Percentiles rank a stretch among this genome's conserved stretches.
These are phyloP conservation scores for Oxyteleia sp. DNA, from an alignment of 2,888 invertebrate species.

Conservation along the genomic window DNA sequence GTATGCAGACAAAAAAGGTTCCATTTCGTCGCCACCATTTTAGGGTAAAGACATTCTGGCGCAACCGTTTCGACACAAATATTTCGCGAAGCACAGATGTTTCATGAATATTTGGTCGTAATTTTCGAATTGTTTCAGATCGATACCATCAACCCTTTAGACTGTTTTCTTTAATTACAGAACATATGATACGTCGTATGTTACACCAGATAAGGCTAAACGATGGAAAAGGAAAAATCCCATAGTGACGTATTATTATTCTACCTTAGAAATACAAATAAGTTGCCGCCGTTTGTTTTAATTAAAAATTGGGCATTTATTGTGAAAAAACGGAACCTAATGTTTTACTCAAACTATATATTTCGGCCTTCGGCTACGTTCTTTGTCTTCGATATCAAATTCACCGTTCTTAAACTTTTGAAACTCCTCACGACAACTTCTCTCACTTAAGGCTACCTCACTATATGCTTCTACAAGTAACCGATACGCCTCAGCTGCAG, in stretches of 20 bases:
- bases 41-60: constrained; percentile 37
- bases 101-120: constrained; percentile 64
- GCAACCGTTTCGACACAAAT: constrained; percentile 52
- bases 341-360: no score
- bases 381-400: no score
- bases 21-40: neutral
- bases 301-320: no score
- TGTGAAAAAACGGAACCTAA: no score
- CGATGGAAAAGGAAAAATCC: constrained; percentile 26
- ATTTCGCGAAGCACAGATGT: constrained; percentile 48
- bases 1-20: constrained; percentile 19
- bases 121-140: constrained; percentile 49
- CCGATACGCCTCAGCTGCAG: no score
- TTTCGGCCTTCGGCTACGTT: no score
- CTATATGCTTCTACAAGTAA: no score
- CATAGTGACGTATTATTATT: constrained; percentile 12
- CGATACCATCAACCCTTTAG: constrained; percentile 59
- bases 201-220: constrained; percentile 17
- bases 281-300: no score
- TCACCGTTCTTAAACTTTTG: no score
- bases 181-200: constrained; percentile 41
- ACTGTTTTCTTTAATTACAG: constrained; percentile 48
- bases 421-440: no score
- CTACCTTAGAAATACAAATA: no score
- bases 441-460: no score